Base-by-base conservation (phyloP, 2,113 vertebrate species). In the Conger conger region DNA sequence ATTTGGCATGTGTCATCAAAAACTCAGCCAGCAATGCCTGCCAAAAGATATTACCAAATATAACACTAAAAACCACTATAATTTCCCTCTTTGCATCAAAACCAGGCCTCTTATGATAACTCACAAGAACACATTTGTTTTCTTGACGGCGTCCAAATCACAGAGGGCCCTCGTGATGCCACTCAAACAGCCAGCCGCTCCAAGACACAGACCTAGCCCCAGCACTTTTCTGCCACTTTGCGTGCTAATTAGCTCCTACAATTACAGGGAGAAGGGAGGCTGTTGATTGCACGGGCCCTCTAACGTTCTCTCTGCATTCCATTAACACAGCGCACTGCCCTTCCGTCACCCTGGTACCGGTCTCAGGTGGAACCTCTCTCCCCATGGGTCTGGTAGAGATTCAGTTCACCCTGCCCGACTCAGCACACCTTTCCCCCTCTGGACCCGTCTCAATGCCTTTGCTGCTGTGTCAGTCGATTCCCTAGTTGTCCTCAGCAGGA, bases 221-320 rank as follows among this genome's bases (percentile, higher is more conserved):
- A 76, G 63, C 63, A 57, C 80, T 82, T 78, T 81, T 54, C 68
- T 42, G 37, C 82, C 38, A 38, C 73, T 83, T 30, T 45, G 68
- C 15, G 16, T 73, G 60, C 80, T 86, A 82, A 82, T 82, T 81
- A 82, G 84, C 16, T n/a, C 80, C 57, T 68, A 42, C 38, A 37
- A 73, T 76, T 60, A 38, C 6, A 9, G 40, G 6, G 35, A 33
- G 38, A 30, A 60, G 2, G 36, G 79, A n/a, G 38, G 84, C 6
- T 33, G 37, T 9, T 79, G 38, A 76, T 76, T 42, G 68, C 27
- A 2, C 36, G 8, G 30, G 30, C 40, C 38, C 63, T 50, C 80
- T 13, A 38, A 42, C 9, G 33, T 37, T 42, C 40, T 76, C 68
- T 45, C 2, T 16, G 42, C 40, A 53, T 83, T 79, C 57, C 38